Evolutionary conservation across 30 jellyfish, hydroid and myxozoan species (phyloP), one percentile per base, ranked within the genome.

Genomic region (Morbakka virulenta): DNA sequence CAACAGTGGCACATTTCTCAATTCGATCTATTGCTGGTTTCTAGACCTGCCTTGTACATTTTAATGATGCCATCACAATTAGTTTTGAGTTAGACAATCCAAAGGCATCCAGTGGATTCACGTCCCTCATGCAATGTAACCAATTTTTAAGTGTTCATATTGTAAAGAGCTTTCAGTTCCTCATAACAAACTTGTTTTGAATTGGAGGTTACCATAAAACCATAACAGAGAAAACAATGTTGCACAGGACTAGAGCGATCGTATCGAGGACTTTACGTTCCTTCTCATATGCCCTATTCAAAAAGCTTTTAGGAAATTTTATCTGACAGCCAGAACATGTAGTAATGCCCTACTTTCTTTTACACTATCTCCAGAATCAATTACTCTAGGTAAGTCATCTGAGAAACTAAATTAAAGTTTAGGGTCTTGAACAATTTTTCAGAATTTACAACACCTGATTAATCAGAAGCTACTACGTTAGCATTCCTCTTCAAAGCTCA

Each of bases 1-100:
- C 12, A 57, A 57, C 71, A 57, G 71, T n/a, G 24, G 71, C 71
- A 57, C 4, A 57, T 57, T 11, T 57, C 77, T 28, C 64, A 17
- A 6, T 31, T 12, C 3, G 12, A 65, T 65, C 77, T 3, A 65
- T 23, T 65, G 22, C 77, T 17, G 25, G 77, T 4, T 28, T 25
- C 77, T n/a, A 65, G 31, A 17, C 77, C 3, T 41, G 57, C 17
- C 57, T 41, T 41, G 57, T 41, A 41, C 17, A 9, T 41, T 41
- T 41, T 41, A 41, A 41, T 17, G 17, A 6, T 6, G 17, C 71
- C 71, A 57, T 57, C 22, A 4, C 26, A 6, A 6, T 57, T 57
- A 26, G 12, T n/a, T 57, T 57, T 57, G 6, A 57, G 26, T 57
- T 57, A 4, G 31, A 57, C 12, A n/a, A 57, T 26, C 71, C 71